A percentile compares a stretch with the other conserved stretches of the same genome.
phyloP scores from a whole-genome alignment of 2,113 vertebrate species.

The Motacilla alba region DNA sequence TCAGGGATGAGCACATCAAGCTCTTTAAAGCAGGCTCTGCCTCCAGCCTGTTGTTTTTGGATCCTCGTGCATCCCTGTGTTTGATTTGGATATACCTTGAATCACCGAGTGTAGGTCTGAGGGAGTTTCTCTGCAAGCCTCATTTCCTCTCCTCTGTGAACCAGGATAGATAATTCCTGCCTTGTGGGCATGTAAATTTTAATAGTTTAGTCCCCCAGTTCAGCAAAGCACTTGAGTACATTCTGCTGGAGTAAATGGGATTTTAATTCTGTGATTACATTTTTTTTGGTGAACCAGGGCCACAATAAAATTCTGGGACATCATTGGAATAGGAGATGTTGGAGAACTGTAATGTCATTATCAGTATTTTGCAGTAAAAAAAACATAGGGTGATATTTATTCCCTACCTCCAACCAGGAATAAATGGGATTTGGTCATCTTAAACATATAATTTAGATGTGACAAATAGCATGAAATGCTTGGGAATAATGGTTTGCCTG shows the following conservation, averaged over 20 bases:
- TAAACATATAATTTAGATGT: background rate
- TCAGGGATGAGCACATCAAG: background rate
- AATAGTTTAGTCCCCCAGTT: background rate
- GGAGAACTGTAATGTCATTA: background rate
- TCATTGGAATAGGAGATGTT: background rate
- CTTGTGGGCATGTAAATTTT: conserved; percentile 9
- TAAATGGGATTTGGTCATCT: background rate
- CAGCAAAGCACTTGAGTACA: conserved; percentile 11
- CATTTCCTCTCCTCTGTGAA: background rate
- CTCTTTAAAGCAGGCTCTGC: background rate
- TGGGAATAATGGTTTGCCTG: background rate
- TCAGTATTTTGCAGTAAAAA: background rate
- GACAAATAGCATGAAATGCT: background rate
- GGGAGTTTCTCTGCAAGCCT: background rate
- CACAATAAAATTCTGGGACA: background rate
- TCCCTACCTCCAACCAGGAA: background rate
- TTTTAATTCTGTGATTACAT: conserved; percentile 24
- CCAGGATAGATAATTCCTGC: background rate
- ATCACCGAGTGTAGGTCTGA: background rate
- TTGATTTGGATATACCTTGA: background rate
- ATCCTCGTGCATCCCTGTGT: background rate
- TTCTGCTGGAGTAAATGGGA: background rate
- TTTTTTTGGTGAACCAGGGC: background rate
- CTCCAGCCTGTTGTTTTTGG: background rate
- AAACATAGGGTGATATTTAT: background rate